Percentiles rank a stretch among this genome's conserved stretches.
These are phyloP conservation scores for Helarctos malayanus DNA, from an alignment of 2,797 vertebrate species.

Conservation along the genomic window DNA sequence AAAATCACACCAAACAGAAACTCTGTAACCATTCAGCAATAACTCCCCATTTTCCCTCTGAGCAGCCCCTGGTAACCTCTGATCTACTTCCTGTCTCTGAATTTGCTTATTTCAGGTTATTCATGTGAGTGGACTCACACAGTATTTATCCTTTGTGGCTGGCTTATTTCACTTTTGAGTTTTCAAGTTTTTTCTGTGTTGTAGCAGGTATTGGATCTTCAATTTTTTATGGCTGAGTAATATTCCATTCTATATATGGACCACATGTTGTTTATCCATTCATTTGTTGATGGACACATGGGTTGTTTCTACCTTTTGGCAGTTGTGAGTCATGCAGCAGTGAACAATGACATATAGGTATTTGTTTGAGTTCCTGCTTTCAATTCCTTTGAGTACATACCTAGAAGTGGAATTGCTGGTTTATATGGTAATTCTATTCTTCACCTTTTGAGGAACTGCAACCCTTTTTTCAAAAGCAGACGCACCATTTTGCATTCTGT, in stretches of 20 bases:
- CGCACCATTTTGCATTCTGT: constrained; percentile 42
- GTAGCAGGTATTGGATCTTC: neutral
- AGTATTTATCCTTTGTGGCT: constrained; percentile 43
- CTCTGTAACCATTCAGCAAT: neutral
- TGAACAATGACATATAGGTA: neutral
- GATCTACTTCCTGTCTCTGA: constrained; percentile 26
- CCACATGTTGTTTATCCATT: neutral
- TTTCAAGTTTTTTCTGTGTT: constrained; percentile 21
- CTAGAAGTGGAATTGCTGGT: constrained; percentile 34
- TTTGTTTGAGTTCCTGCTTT: constrained; percentile 45
- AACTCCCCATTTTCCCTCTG: neutral
- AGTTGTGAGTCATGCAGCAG: constrained; percentile 22
- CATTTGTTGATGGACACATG: neutral
- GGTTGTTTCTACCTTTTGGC: neutral
- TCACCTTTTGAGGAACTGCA: constrained; percentile 33
- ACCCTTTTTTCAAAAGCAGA: neutral
- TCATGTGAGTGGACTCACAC: neutral
- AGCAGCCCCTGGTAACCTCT: neutral
- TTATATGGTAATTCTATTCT: constrained; percentile 58
- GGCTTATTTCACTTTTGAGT: neutral
- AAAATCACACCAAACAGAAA: constrained; percentile 26
- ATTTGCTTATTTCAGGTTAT: neutral
- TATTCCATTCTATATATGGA: neutral
- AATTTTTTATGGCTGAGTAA: constrained; percentile 21
- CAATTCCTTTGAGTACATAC: constrained; percentile 28